A percentile compares a stretch with the other conserved stretches of the same genome.
Evolutionary conservation across 2,888 invertebrate genomes (phyloP).

Genomic region (Saturnia pavonia): DNA sequence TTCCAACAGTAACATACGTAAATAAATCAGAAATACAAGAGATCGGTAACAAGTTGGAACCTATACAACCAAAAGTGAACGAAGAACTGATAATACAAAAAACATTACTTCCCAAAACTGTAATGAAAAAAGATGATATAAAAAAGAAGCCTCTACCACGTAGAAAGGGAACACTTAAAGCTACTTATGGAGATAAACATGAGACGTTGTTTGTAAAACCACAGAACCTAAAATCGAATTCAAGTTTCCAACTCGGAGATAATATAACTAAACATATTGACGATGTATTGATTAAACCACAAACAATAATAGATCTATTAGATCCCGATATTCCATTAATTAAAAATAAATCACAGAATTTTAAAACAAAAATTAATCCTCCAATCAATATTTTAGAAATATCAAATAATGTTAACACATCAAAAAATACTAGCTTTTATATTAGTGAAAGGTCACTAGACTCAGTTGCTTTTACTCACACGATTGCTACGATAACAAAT

Average conservation of each 20-base stretch:
- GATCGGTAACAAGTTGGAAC: constrained; percentile 58
- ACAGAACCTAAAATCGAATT: constrained; percentile 28
- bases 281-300: constrained; percentile 5
- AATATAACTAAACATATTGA: constrained; percentile 6
- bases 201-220: constrained; percentile 60
- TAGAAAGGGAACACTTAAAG: constrained; percentile 75
- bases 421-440: constrained; percentile 11
- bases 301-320: not conserved
- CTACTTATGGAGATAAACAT: constrained; percentile 77
- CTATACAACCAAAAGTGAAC: constrained; percentile 48
- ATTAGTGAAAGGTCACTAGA: constrained; percentile 31
- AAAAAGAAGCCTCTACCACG: constrained; percentile 68
- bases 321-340: not conserved
- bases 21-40: constrained; percentile 43
- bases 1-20: constrained; percentile 54
- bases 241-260: not conserved
- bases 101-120: constrained; percentile 41
- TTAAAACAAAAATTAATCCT: constrained; percentile 12
- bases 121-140: constrained; percentile 56
- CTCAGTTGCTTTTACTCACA: constrained; percentile 47
- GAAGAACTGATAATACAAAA: constrained; percentile 68
- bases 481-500: constrained; percentile 69
- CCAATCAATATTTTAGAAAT: constrained; percentile 10
- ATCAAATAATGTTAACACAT: constrained; percentile 16
- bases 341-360: not conserved